phyloP scores from a whole-genome alignment of 2,113 vertebrate species.

The Xyliphius kryptos region DNA sequence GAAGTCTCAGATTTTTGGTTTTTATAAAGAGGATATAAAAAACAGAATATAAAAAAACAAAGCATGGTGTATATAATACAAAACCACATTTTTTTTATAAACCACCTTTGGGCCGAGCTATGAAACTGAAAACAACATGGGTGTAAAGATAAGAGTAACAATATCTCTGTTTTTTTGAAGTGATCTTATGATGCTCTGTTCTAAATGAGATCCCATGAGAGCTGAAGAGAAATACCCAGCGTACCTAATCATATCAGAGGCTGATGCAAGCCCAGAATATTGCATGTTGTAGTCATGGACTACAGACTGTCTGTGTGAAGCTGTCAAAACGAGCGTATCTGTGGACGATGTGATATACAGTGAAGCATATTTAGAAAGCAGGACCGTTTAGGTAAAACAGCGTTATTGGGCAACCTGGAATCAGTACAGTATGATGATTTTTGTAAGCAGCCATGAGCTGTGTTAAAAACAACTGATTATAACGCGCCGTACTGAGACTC shows the following conservation, averaged over 20 bases:
- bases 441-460: too few species aligned
- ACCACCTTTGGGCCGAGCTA: background rate
- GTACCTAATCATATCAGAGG: slow-evolving; percentile 3
- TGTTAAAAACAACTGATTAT: background rate
- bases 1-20: too few species aligned
- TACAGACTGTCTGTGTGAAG: background rate
- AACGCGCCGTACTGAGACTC: background rate
- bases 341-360: too few species aligned
- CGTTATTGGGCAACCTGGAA: too few species aligned
- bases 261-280: slow-evolving; percentile 16
- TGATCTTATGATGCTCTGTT: slow-evolving; percentile 3
- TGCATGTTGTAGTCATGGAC: background rate
- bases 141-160: background rate
- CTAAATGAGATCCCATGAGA: slow-evolving; percentile 25
- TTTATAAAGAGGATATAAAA: too few species aligned
- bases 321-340: background rate
- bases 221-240: background rate
- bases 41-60: too few species aligned
- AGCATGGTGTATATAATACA: too few species aligned
- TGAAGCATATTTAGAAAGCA: too few species aligned
- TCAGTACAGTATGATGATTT: too few species aligned
- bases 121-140: background rate
- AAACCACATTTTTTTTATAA: too few species aligned
- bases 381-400: too few species aligned
- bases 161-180: slow-evolving; percentile 1